Conservation (phyloP, 2,797 vertebrate genomes). For the Lepus townsendii region DNA sequence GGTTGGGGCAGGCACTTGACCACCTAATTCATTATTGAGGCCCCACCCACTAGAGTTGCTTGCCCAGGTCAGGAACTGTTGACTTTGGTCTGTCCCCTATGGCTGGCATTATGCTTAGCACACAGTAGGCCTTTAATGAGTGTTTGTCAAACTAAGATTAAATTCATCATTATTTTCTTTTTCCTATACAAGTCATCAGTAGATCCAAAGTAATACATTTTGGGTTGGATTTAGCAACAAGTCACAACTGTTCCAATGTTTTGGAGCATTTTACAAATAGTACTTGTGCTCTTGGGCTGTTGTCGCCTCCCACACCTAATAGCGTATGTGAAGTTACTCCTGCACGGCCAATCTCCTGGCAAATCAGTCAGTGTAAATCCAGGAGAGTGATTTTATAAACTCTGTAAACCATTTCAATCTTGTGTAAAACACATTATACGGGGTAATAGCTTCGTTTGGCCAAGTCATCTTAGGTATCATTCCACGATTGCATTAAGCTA, state of each 20-base stretch:
- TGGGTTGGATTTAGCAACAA: constrained; percentile 64
- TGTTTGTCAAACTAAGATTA: neutral
- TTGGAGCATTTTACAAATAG: constrained; percentile 71
- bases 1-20: neutral
- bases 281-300: neutral
- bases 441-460: constrained; percentile 85
- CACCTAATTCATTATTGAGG: neutral
- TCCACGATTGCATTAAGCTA: constrained; percentile 79
- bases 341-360: constrained; percentile 69
- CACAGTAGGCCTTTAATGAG: constrained; percentile 1
- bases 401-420: constrained; percentile 82
- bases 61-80: neutral
- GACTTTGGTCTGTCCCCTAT: neutral
- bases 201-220: constrained; percentile 42
- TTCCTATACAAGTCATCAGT: neutral
- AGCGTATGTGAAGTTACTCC: constrained; percentile 25
- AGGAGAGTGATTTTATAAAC: constrained; percentile 84
- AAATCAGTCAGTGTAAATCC: constrained; percentile 74
- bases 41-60: neutral
- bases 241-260: neutral
- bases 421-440: constrained; percentile 83
- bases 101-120: neutral
- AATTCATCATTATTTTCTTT: constrained; percentile 43
- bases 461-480: constrained; percentile 74
- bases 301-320: neutral